Evolutionary conservation across 2,888 invertebrate genomes (phyloP).

Genomic region (Macrostomum cliftonense): DNA sequence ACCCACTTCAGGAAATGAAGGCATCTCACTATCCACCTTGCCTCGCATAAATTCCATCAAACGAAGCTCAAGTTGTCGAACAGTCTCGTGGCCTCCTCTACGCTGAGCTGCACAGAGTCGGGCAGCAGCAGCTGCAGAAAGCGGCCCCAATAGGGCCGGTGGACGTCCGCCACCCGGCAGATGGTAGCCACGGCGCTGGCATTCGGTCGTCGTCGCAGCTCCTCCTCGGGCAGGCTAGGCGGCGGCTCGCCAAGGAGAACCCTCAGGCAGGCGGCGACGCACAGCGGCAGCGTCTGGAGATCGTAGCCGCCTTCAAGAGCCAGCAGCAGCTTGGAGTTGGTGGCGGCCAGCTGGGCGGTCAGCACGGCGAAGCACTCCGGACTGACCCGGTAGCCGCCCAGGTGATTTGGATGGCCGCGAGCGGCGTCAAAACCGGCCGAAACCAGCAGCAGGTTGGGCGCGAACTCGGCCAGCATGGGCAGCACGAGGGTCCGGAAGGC

Average conservation of each 20-base stretch:
- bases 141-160: no score
- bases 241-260: constrained; percentile 17
- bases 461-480: constrained; percentile 64
- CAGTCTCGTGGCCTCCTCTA: no score
- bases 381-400: constrained; percentile 88
- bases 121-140: no score
- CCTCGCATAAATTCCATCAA: no score
- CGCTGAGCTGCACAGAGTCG: no score
- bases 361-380: constrained; percentile 41
- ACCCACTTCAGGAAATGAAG: no score
- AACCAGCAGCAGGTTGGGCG: constrained; percentile 78
- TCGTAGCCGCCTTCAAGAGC: constrained; percentile 16
- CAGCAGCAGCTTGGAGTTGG: no score
- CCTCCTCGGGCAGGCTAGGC: neutral
- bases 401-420: constrained; percentile 71
- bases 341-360: constrained; percentile 1
- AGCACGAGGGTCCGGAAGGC: constrained; percentile 72
- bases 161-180: no score
- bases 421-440: constrained; percentile 97
- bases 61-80: no score
- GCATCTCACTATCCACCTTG: no score
- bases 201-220: no score
- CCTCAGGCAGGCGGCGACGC: constrained; percentile 16
- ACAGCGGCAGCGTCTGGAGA: constrained; percentile 16
- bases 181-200: no score